Conservation (phyloP, 2,888 invertebrate species). For the Dastarcus helophoroides region DNA sequence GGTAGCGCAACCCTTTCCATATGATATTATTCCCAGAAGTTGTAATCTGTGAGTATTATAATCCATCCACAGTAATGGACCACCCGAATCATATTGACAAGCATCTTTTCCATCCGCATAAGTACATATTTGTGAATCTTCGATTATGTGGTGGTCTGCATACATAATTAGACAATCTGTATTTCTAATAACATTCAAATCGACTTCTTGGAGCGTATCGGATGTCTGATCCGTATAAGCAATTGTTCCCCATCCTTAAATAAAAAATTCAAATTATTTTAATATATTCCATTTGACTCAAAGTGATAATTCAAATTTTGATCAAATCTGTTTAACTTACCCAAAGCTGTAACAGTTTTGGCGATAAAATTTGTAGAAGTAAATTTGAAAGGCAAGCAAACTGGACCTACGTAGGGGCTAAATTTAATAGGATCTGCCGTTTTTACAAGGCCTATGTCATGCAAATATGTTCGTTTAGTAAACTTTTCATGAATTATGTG, state of each 20-base stretch:
- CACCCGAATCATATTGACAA: slow-evolving; percentile 27
- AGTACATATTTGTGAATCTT: slow-evolving; percentile 26
- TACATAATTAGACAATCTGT: slow-evolving; percentile 31
- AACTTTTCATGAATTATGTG: slow-evolving; percentile 38
- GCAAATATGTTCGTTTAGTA: slow-evolving; percentile 19
- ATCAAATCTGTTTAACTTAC: too few species aligned
- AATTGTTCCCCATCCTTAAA: slow-evolving; percentile 50
- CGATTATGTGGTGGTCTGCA: slow-evolving; percentile 15
- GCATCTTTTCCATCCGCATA: slow-evolving; percentile 22
- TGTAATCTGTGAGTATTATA: slow-evolving; percentile 30
- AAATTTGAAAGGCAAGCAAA: slow-evolving; percentile 52
- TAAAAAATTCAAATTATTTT: too few species aligned
- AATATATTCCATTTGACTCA: too few species aligned
- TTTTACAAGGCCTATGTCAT: slow-evolving; percentile 46
- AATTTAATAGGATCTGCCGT: slow-evolving; percentile 36
- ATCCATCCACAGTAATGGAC: slow-evolving; percentile 38
- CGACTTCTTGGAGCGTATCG: slow-evolving; percentile 40
- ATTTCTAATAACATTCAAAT: slow-evolving; percentile 41
- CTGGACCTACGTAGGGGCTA: slow-evolving; percentile 45
- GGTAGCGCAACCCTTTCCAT: slow-evolving; percentile 44
- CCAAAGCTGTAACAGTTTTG: slow-evolving; percentile 35
- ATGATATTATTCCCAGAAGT: slow-evolving; percentile 44
- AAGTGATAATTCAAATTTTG: too few species aligned
- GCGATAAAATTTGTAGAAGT: slow-evolving; percentile 29
- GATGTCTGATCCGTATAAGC: slow-evolving; percentile 42